Evolutionary conservation across 2,888 invertebrate genomes (phyloP).

Genomic region (Saturnia japonica): DNA sequence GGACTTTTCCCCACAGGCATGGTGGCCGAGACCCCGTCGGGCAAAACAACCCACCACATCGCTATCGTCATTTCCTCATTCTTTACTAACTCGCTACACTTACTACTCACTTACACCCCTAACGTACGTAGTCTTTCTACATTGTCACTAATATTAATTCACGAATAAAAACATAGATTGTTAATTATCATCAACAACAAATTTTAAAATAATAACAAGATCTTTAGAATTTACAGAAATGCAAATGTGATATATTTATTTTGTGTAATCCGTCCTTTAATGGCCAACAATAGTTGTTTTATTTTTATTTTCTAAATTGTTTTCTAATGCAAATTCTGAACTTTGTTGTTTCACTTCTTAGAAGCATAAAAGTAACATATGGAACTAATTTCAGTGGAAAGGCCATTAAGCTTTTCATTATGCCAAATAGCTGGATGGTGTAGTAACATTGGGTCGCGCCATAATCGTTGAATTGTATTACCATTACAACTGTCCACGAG

Average conservation of each 20-base stretch:
- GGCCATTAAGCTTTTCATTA: slow-evolving; percentile 74
- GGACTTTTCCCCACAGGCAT: too few relatives aligned
- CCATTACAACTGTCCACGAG: slow-evolving; percentile 76
- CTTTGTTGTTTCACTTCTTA: background rate
- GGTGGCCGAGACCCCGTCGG: too few relatives aligned
- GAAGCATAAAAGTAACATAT: slow-evolving; percentile 41
- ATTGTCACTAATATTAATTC: too few relatives aligned
- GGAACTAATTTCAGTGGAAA: slow-evolving; percentile 68
- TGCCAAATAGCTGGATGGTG: slow-evolving; percentile 61
- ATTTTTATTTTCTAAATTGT: background rate
- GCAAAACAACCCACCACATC: too few relatives aligned
- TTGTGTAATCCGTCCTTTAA: background rate
- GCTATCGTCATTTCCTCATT: too few relatives aligned
- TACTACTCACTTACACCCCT: too few relatives aligned
- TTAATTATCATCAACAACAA: background rate
- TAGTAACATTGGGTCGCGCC: slow-evolving; percentile 56
- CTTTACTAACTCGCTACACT: too few relatives aligned
- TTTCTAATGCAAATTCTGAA: background rate
- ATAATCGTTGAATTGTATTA: slow-evolving; percentile 80
- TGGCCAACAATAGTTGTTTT: too few relatives aligned
- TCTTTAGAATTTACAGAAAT: background rate
- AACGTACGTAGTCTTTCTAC: background rate
- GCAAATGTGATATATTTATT: background rate
- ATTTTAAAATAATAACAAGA: background rate
- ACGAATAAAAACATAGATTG: too few relatives aligned